These are phyloP conservation scores for Probaryconus sp. DNA, from an alignment of 1,140 invertebrate genomes.

Conservation along the genomic window DNA sequence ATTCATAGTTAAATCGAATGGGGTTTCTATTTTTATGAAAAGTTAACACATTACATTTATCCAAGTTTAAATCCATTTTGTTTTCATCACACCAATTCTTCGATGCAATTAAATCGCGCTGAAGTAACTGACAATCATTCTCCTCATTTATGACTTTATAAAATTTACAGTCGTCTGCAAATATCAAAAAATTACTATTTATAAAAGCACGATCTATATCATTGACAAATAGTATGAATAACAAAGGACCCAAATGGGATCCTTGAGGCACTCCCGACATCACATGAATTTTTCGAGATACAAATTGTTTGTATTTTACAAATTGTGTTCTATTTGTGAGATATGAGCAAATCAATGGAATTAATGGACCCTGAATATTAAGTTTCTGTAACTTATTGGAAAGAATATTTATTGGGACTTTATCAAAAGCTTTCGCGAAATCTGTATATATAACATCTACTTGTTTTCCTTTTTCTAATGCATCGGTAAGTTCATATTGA, in stretches of 20 bases:
- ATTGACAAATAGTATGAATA: slow-evolving; percentile 6
- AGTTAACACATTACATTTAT: slow-evolving; percentile 18
- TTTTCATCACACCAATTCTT: slow-evolving; percentile 4
- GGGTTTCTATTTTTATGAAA: neutral
- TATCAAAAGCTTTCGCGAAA: too few species aligned
- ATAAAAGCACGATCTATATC: neutral
- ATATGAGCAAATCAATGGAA: slow-evolving; percentile 2
- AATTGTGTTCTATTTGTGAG: neutral
- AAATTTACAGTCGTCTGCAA: slow-evolving; percentile 13
- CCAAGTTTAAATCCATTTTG: neutral
- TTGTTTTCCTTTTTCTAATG: too few species aligned
- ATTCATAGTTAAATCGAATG: neutral
- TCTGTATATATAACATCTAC: too few species aligned
- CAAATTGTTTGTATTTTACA: neutral
- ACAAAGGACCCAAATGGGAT: slow-evolving; percentile 3
- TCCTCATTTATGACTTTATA: neutral
- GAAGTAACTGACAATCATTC: neutral
- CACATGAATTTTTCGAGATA: neutral
- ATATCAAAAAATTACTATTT: slow-evolving; percentile 2
- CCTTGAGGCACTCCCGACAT: slow-evolving; percentile 5
- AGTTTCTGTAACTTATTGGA: too few species aligned
- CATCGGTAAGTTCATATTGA: too few species aligned
- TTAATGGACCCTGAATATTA: too few species aligned
- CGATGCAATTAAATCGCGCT: neutral
- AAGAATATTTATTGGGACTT: too few species aligned